Conservation (phyloP, 2,797 vertebrate species). For the Cuniculus paca region DNA sequence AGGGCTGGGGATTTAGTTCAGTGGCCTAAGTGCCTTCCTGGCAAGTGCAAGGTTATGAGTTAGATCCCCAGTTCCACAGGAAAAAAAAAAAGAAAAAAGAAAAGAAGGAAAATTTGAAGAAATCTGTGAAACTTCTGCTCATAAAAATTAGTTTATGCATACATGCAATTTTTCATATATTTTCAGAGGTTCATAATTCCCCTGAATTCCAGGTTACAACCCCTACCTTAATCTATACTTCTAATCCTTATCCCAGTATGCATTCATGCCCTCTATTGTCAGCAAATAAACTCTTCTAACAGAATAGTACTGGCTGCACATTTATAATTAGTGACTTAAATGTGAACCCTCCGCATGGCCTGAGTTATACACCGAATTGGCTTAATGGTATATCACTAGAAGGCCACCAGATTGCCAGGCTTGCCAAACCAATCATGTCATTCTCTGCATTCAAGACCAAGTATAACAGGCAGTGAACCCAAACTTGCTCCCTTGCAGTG, state of each 20-base stretch:
- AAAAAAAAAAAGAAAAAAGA: no score
- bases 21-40: no score
- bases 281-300: constrained; percentile 35
- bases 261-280: background rate
- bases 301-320: background rate
- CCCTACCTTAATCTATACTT: background rate
- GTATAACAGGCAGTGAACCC: background rate
- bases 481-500: background rate
- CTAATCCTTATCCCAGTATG: background rate
- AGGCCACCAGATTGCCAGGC: background rate
- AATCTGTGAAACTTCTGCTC: background rate
- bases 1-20: no score
- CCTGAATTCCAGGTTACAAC: background rate
- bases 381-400: constrained; percentile 3
- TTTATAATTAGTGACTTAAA: constrained; percentile 30
- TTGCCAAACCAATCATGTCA: background rate
- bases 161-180: background rate
- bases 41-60: no score
- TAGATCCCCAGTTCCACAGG: no score
- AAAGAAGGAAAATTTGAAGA: constrained; percentile 59
- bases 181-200: constrained; percentile 48
- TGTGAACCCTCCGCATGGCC: background rate
- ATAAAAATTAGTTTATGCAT: background rate
- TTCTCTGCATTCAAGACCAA: constrained; percentile 41
- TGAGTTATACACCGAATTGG: background rate